phyloP scores from a whole-genome alignment of 2,888 invertebrate genomes.

The Orchesella flavescens region DNA sequence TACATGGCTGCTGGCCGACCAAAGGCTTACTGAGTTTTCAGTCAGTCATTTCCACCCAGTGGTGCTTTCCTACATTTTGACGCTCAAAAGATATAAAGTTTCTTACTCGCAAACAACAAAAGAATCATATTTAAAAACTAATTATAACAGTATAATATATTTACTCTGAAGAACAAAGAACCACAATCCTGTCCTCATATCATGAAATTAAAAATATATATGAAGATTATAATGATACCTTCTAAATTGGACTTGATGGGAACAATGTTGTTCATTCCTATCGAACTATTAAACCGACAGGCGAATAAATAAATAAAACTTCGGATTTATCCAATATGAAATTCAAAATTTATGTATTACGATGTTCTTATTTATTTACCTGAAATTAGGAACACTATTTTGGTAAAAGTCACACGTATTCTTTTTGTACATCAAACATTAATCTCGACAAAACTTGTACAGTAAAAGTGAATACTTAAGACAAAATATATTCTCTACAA shows the following conservation, averaged over 20 bases:
- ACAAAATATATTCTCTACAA: not conserved
- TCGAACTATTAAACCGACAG: too few relatives aligned
- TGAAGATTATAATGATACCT: too few relatives aligned
- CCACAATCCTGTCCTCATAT: too few relatives aligned
- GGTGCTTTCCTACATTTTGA: conserved; percentile 6
- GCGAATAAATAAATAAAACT: too few relatives aligned
- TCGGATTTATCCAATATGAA: too few relatives aligned
- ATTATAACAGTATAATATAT: too few relatives aligned
- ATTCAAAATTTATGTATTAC: too few relatives aligned
- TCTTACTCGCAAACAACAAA: not conserved
- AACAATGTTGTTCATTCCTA: too few relatives aligned
- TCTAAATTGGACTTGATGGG: too few relatives aligned
- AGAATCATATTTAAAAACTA: not conserved
- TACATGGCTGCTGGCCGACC: conserved; percentile 64
- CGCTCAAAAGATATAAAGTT: not conserved
- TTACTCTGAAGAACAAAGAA: too few relatives aligned
- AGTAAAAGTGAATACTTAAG: not conserved
- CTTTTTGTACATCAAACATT: not conserved
- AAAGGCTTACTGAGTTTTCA: conserved; percentile 53
- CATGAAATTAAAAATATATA: too few relatives aligned
- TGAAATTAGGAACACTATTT: conserved; percentile 10
- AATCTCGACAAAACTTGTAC: conserved; percentile 5
- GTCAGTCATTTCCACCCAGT: not conserved
- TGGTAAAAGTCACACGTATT: not conserved
- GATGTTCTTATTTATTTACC: not conserved